Conservation (phyloP, 2,797 vertebrate genomes). For the Nothura maculosa region DNA sequence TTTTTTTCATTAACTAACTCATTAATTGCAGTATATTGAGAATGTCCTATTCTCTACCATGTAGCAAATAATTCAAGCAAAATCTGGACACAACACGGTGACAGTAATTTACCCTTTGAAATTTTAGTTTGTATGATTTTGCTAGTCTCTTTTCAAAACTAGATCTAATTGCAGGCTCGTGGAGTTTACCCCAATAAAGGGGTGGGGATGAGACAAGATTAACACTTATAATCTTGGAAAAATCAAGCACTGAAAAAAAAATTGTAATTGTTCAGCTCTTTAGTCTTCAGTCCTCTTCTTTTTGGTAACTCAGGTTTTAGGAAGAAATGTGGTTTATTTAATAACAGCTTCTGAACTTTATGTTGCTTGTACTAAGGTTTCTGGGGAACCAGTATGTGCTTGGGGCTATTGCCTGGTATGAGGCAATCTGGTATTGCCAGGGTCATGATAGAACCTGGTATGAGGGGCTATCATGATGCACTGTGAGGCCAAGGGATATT, state of each 20-base stretch:
- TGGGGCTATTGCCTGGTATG: background rate
- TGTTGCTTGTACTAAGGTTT: background rate
- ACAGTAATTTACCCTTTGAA: background rate
- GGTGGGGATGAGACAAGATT: too few relatives aligned
- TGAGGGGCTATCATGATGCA: too few relatives aligned
- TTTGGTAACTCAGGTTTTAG: background rate
- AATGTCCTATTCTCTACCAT: background rate
- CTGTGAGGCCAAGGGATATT: background rate
- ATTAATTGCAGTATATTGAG: background rate
- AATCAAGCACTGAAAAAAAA: background rate
- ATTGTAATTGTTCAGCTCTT: constrained; percentile 31
- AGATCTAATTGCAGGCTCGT: background rate
- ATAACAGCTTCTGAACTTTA: background rate
- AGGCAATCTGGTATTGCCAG: background rate
- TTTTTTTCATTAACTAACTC: background rate
- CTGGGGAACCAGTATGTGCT: background rate
- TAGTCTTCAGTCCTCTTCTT: background rate
- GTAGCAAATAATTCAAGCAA: background rate
- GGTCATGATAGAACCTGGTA: too few relatives aligned
- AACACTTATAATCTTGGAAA: background rate
- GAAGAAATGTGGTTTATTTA: background rate
- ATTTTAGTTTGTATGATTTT: background rate
- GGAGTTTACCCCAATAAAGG: too few relatives aligned
- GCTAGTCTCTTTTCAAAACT: background rate
- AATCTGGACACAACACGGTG: background rate